Conservation (phyloP, 1,140 invertebrate species). For the Melanaphis sacchari region DNA sequence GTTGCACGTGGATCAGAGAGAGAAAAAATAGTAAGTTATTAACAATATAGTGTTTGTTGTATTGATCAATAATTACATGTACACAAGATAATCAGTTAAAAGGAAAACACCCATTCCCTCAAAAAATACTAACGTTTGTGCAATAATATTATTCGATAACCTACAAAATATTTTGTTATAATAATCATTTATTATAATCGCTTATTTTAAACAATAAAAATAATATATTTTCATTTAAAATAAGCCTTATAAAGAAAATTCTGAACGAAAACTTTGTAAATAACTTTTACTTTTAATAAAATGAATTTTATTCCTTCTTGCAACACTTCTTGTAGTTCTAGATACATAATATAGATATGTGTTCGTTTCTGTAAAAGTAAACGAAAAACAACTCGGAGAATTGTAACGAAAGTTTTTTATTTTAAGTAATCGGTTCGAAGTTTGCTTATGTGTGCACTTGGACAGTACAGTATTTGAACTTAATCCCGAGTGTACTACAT, state of each 20-base stretch:
- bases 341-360: constrained; percentile 20
- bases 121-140: background rate
- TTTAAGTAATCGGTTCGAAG: constrained; percentile 15
- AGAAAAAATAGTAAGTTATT: background rate
- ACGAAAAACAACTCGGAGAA: constrained; percentile 13
- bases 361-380: background rate
- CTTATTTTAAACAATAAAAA: background rate
- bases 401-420: constrained; percentile 11
- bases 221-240: background rate
- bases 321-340: background rate
- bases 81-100: background rate
- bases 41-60: no score
- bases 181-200: background rate
- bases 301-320: background rate
- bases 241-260: background rate
- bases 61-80: background rate
- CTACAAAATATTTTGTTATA: background rate
- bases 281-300: constrained; percentile 18
- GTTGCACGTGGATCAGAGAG: background rate
- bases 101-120: background rate
- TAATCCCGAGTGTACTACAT: constrained; percentile 31
- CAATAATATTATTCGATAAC: background rate
- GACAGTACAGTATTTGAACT: background rate
- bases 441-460: background rate
- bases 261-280: background rate